Evolutionary conservation across 2,113 vertebrate species (phyloP), one percentile per base, ranked within the genome.

Genomic region (Trematocara zebra): DNA sequence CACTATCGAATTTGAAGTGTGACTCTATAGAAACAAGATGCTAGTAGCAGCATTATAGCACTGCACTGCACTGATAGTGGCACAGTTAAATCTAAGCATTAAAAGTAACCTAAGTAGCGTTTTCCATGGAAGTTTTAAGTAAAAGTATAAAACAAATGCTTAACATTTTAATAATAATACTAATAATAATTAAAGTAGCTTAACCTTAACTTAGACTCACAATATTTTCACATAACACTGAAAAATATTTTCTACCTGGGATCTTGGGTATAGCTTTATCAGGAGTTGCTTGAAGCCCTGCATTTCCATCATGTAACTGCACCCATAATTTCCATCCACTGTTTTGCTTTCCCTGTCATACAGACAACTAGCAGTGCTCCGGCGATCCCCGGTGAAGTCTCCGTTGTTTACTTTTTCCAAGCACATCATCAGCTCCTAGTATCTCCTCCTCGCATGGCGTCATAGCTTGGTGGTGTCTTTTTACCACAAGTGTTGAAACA

Each of bases 211-310:
- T 37, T 67, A 3, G 61, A 8, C n/a, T 20, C 6, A 6, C 11
- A 69, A 69, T 69, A 42, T 20, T 42, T 40, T 69, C 35, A 40
- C 64, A 69, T 42, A 69, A 42, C 35, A 42, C 35, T 42, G 35
- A 69, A 69, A 69, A 14, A 69, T 69, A 23, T 69, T 69, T 69
- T 69, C 37, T 69, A 67, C 61, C 61, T 69, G 37, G 5, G 64
- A 69, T 69, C 64, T 37, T 69, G n/a, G n/a, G 37, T 47, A 28
- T 26, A 3, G 40, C 40, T 74, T 74, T 74, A 17, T 28, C 8
- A 0, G 14, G 20, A 7, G 8, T 26, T 74, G 8, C 40, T 74
- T 0, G 23, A 44, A 44, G 5, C 20, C 67, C 3, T 47, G 40
- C 67, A 47, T 47, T 26, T 47, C 40, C 5, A 47, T 26, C 20